Evolutionary conservation across 2,113 vertebrate genomes (phyloP).

Genomic region (Euleptes europaea): DNA sequence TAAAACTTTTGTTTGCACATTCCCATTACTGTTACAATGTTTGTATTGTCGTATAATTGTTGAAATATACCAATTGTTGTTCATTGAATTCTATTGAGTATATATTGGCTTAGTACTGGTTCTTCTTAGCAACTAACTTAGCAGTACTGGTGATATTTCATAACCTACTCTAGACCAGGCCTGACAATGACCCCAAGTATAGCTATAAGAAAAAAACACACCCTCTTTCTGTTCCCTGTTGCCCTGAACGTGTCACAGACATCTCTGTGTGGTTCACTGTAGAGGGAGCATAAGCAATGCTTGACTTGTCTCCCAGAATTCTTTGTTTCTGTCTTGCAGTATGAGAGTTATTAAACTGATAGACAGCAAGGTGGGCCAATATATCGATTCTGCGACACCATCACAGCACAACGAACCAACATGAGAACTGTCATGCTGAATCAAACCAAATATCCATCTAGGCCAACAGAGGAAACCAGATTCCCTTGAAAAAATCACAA

Average conservation of each 20-base stretch:
- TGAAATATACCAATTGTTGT: too few species aligned
- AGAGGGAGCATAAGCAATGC: not conserved
- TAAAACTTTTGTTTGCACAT: too few species aligned
- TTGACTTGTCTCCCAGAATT: not conserved
- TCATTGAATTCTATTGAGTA: too few species aligned
- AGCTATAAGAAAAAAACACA: too few species aligned
- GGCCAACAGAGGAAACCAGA: not conserved
- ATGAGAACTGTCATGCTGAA: not conserved
- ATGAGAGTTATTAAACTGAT: not conserved
- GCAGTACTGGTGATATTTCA: too few species aligned
- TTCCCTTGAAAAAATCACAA: not conserved
- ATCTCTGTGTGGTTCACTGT: not conserved
- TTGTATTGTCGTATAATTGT: too few species aligned
- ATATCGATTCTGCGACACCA: not conserved
- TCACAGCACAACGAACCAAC: not conserved
- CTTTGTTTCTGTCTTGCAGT: not conserved
- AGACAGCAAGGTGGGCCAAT: not conserved
- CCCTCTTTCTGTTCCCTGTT: not conserved
- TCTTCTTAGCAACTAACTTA: too few species aligned
- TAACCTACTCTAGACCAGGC: too few species aligned
- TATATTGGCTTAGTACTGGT: too few species aligned
- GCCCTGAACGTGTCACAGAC: not conserved
- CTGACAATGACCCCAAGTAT: too few species aligned
- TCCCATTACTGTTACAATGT: too few species aligned
- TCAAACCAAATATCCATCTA: not conserved